Evolutionary conservation across 2,113 vertebrate genomes (phyloP), one percentile per base, ranked within the genome.

Genomic region (Vicugna pacos): DNA sequence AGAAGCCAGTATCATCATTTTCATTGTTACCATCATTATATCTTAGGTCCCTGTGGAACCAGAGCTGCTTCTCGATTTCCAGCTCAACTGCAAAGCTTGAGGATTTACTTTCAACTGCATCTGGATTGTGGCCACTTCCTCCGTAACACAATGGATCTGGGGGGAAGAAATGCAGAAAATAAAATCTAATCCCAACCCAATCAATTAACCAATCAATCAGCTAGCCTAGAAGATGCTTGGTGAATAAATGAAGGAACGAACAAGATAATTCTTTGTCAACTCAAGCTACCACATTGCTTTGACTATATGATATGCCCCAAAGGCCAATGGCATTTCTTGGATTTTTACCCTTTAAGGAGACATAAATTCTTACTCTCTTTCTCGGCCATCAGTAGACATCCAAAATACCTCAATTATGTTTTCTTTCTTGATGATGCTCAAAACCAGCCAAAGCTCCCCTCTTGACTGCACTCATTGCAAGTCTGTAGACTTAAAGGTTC

Each of bases 391-490:
- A 75, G 5, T 58, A 90, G 11, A 26, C 15, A 94, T 72, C 13
- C 20, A 65, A 93, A 95, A 24, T 79, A 60, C 24, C 10, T 62
- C 90, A 32, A 54, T 89, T 84, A 85, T 86, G 46, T 58, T 75
- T 73, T 96, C 3, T 84, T 96, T 85, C 42, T 79, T 83, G 58
- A 70, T 70, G 22, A 73, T 80, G 4, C 32, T 95, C 85, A 64
- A 95, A 95, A 84, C 4, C 48, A 93, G 15, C 12, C 70, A 81
- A 22, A 70, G 26, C 2, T 80, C 16, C 69, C 60, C 67, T 67
- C 35, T 76, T 84, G 24, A 89, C 48, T 28, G 20, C 24, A 82
- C 19, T 92, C 42, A 72, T 19, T 91, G 28, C 48, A 83, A 89
- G 32, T 86, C 72, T 64, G 3, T 54, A 84, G 46, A 64, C 26